These are phyloP conservation scores for Pteropus rufus DNA, from an alignment of 2,797 vertebrate genomes.

Conservation along the genomic window DNA sequence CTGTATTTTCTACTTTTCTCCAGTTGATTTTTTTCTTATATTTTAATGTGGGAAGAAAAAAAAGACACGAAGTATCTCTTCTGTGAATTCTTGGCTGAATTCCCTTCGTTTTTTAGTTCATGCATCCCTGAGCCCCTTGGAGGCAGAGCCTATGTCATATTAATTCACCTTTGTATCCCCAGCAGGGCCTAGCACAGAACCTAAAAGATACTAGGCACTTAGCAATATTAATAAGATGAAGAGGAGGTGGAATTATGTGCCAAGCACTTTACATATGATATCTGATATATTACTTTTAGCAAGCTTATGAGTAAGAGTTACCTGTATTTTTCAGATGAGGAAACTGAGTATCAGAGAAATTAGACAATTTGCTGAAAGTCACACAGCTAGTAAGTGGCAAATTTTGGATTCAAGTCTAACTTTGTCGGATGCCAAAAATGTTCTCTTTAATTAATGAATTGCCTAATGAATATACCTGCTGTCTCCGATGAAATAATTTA, in stretches of 20 bases:
- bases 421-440: background rate
- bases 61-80: background rate
- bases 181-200: background rate
- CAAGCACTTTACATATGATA: background rate
- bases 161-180: background rate
- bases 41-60: background rate
- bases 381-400: background rate
- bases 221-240: background rate
- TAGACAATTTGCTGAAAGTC: background rate
- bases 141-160: background rate
- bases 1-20: background rate
- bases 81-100: background rate
- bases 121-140: background rate
- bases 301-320: background rate
- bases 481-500: background rate
- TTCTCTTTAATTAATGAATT: background rate
- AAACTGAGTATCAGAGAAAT: background rate
- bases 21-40: background rate
- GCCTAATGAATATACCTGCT: background rate
- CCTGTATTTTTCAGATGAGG: background rate
- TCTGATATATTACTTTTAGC: background rate
- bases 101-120: background rate
- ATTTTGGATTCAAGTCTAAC: background rate
- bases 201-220: background rate
- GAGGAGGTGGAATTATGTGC: background rate